Evolutionary conservation across 2,888 invertebrate species (phyloP).

Genomic region (Leptinotarsa tumamoca): DNA sequence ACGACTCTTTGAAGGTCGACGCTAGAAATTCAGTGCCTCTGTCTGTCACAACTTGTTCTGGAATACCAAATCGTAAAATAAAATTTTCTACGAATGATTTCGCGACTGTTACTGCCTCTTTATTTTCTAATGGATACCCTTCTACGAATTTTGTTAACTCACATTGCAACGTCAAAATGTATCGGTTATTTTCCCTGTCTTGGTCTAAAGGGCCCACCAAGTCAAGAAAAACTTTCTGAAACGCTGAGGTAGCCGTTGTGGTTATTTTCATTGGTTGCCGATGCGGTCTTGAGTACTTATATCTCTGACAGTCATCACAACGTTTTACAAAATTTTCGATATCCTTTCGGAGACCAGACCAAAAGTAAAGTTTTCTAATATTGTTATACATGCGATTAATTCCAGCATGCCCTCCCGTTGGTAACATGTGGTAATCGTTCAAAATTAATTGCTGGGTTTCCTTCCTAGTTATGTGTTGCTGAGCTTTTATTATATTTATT

Average conservation of each 20-base stretch:
- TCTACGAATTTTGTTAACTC: too few species aligned
- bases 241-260: too few species aligned
- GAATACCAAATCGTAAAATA: constrained; percentile 44
- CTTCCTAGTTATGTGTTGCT: not conserved
- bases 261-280: too few species aligned
- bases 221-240: too few species aligned
- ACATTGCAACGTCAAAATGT: too few species aligned
- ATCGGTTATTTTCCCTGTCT: too few species aligned
- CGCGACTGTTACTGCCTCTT: too few species aligned
- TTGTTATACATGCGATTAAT: constrained; percentile 42
- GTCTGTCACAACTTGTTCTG: constrained; percentile 39
- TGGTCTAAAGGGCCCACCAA: too few species aligned
- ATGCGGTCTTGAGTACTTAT: constrained; percentile 32
- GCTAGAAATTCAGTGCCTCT: constrained; percentile 43
- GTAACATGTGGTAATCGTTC: constrained; percentile 49
- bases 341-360: constrained; percentile 41
- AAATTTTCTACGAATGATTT: constrained; percentile 40
- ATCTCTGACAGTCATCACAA: constrained; percentile 42
- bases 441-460: constrained; percentile 39
- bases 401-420: constrained; percentile 35
- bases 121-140: too few species aligned
- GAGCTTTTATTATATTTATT: not conserved
- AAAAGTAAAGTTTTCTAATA: constrained; percentile 38
- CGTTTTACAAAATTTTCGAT: constrained; percentile 43
- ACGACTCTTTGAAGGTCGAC: constrained; percentile 35